Conservation (phyloP, 92 coral and sea anemone genomes). For the Montipora capitata region DNA sequence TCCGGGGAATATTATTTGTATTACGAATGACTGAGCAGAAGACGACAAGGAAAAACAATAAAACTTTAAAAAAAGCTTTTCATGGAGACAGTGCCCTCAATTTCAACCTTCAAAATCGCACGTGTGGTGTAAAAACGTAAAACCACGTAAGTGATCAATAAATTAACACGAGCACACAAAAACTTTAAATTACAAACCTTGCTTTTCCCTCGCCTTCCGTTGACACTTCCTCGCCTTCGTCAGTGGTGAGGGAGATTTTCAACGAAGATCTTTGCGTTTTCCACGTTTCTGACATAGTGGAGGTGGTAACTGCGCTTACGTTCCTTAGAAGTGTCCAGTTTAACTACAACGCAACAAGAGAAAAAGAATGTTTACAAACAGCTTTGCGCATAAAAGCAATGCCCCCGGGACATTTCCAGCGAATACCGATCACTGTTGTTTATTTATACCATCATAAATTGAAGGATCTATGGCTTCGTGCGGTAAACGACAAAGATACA, state of each 20-base stretch:
- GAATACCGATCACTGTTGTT: conserved; percentile 11
- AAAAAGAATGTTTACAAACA: conserved; percentile 26
- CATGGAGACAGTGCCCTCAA: background rate
- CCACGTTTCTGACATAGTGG: conserved; percentile 64
- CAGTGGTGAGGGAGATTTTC: conserved; percentile 89
- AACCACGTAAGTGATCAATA: background rate
- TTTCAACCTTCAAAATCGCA: background rate
- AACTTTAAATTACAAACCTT: background rate
- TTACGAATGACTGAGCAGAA: background rate
- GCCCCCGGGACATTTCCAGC: background rate
- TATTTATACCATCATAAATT: background rate
- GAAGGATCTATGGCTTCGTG: background rate
- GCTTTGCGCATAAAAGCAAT: background rate
- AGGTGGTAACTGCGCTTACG: conserved; percentile 61
- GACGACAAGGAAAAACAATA: background rate
- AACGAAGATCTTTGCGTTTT: conserved; percentile 77
- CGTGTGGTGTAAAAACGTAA: background rate
- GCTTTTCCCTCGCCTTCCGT: conserved; percentile 28
- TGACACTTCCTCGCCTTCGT: conserved; percentile 82
- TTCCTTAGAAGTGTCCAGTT: conserved; percentile 83
- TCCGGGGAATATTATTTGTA: conserved; percentile 20
- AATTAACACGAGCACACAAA: conserved; percentile 5
- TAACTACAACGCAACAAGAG: conserved; percentile 38
- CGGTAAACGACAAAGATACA: background rate
- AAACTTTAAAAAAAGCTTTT: background rate